Evolutionary conservation across 2,113 vertebrate genomes (phyloP), one percentile per base, ranked within the genome.

Genomic region (Struthio camelus): DNA sequence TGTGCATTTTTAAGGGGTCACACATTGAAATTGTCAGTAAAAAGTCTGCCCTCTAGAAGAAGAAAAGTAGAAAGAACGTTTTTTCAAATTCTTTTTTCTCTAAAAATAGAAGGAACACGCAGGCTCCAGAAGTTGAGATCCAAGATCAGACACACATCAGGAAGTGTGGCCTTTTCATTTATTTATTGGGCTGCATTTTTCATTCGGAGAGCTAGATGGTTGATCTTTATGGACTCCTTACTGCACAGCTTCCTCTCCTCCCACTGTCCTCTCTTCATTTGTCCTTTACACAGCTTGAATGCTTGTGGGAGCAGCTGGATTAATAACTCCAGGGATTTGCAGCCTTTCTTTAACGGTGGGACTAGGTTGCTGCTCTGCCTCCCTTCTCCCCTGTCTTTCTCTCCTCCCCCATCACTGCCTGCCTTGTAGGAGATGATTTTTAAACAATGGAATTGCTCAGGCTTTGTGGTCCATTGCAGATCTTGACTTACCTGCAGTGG

Each of bases 101-200:
- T 95, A 94, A 95, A 96, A 96, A 93, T 84, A 92, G 87, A 96
- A 87, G 32, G 38, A 42, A 75, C 92, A 10, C 32, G 28, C 27
- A 84, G 44, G 58, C 50, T 80, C 91, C 71, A 82, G 94, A 90
- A 56, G 75, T 83, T 83, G 88, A 8, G 42, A 80, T 38, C 56
- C 0, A 4, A 92, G 82, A 95, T 97, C 94, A 97, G 95, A 94
- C 70, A 72, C 70, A 14, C 78, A 79, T 62, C 85, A 86, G 95
- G 93, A 96, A 89, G 80, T 40, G 34, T 65, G 84, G 59, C 93
- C 97, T 98, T 97, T 96, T 79, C 93, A 94, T 95, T 95, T 94
- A 78, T 93, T 97, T 95, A 92, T 78, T 92, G 72, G 73, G 80
- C 71, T 96, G 86, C 86, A 64, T 96, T 96, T 98, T 97, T 97